These are phyloP conservation scores for Odontocerum albicorne DNA, from an alignment of 2,888 invertebrate species.

Conservation along the genomic window DNA sequence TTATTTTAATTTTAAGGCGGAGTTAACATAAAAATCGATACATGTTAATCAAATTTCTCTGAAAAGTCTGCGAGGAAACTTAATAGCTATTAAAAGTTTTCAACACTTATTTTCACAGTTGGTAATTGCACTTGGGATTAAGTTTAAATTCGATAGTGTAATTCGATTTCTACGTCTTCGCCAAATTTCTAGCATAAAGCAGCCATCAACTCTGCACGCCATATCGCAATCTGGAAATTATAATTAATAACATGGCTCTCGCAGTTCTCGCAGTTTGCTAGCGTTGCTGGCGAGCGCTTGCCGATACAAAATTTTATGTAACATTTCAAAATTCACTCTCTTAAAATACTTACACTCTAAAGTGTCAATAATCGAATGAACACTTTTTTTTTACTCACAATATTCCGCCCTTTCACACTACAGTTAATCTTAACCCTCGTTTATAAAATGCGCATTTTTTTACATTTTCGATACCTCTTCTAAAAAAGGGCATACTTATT, in stretches of 20 bases:
- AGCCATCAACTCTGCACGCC: constrained; percentile 34
- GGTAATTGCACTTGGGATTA: constrained; percentile 36
- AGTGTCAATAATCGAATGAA: too few species aligned
- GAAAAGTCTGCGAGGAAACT: constrained; percentile 32
- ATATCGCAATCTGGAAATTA: constrained; percentile 34
- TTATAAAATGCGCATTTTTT: too few species aligned
- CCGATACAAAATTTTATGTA: constrained; percentile 13
- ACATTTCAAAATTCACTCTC: too few species aligned
- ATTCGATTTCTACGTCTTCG: constrained; percentile 35
- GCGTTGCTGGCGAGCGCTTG: not conserved
- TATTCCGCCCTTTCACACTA: too few species aligned
- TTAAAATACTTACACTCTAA: too few species aligned
- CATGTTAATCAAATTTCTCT: constrained; percentile 36
- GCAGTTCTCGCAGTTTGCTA: constrained; percentile 3
- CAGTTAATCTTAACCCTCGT: too few species aligned
- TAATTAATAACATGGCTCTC: constrained; percentile 32
- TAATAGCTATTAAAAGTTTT: constrained; percentile 36
- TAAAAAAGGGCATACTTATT: too few species aligned
- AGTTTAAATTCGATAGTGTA: constrained; percentile 37
- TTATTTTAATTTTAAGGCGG: constrained; percentile 12
- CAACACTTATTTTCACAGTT: constrained; percentile 36
- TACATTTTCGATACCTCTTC: too few species aligned
- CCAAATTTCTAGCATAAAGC: constrained; percentile 29
- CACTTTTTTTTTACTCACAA: too few species aligned
- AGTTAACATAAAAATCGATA: constrained; percentile 28